Base-by-base conservation (phyloP, 2,888 invertebrate genomes). In the Drosophila setosimentum region DNA sequence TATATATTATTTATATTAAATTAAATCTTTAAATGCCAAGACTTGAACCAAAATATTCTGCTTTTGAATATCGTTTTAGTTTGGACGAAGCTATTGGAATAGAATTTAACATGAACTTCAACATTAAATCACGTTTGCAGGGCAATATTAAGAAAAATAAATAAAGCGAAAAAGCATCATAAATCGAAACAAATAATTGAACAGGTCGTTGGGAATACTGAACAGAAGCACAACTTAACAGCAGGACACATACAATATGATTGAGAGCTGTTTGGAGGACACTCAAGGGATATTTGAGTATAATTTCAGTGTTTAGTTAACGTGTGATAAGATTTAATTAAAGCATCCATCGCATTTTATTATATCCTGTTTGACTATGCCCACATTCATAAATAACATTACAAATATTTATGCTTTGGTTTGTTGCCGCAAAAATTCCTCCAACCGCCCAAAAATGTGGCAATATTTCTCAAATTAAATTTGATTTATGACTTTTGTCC, bases 391-490 rank as follows among this genome's bases (percentile, higher is more conserved):
- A 79, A 78, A 79, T 76, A 79, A 67, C 71, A 68, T 60, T 72
- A 64, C 71, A 71, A 79, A 78, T 68, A 76, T 76, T 76, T 76
- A 73, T 73, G 78, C 76, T 73, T 58, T 78, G 78, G 73, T 69
- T 78, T 76, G 78, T 78, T 73, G 49, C 33, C 50, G 57, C 57
- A 66, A 71, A 85, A 80, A 84, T 82, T 59, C 53, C 62, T 63
- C 35, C 54, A 68, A 57, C 57, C 57, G 35, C 30, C 64, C 37
- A 57, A 68, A 82, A 78, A 78, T 78, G 83, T 78, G 76, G 83
- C 85, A 81, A 81, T 83, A 82, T 82, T 83, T 86, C 83, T 82
- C 83, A 80, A 88, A 87, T 87, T 82, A 86, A 87, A 87, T 88
- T 87, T 87, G 87, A 87, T 87, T 88, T 87, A 87, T 83, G 88